Conservation (phyloP, 2,113 vertebrate species). For the Thymallus thymallus region DNA sequence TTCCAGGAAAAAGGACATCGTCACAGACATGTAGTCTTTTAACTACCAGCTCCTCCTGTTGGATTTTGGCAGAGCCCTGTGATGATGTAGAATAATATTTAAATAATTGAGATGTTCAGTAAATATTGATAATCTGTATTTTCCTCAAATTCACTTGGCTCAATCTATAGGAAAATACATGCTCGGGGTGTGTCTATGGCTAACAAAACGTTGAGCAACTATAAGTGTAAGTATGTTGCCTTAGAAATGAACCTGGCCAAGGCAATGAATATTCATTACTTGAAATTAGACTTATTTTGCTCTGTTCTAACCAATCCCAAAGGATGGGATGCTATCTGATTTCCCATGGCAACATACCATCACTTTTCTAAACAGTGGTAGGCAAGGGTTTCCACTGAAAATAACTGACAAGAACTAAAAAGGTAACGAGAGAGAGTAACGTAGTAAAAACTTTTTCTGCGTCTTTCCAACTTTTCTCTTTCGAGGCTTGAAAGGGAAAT, state of each 20-base stretch:
- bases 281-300: slow-evolving; percentile 37
- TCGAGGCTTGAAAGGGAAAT: slow-evolving; percentile 36
- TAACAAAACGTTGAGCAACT: not conserved
- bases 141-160: too few species aligned
- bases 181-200: not conserved
- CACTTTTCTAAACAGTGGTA: slow-evolving; percentile 64
- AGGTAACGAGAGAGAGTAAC: slow-evolving; percentile 41
- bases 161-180: not conserved
- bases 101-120: too few species aligned
- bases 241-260: not conserved
- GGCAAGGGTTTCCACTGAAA: slow-evolving; percentile 40
- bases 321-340: slow-evolving; percentile 43
- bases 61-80: not conserved
- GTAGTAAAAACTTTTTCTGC: slow-evolving; percentile 55
- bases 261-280: not conserved
- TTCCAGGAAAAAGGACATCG: not conserved
- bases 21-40: not conserved
- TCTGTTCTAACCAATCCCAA: slow-evolving; percentile 30
- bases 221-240: too few species aligned
- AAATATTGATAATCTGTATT: too few species aligned
- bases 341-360: slow-evolving; percentile 60
- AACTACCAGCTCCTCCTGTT: not conserved
- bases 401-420: slow-evolving; percentile 42
- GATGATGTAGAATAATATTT: not conserved
- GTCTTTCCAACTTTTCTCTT: slow-evolving; percentile 33